Evolutionary conservation across 1,140 invertebrate species (phyloP).

Genomic region (Bombus waltoni): DNA sequence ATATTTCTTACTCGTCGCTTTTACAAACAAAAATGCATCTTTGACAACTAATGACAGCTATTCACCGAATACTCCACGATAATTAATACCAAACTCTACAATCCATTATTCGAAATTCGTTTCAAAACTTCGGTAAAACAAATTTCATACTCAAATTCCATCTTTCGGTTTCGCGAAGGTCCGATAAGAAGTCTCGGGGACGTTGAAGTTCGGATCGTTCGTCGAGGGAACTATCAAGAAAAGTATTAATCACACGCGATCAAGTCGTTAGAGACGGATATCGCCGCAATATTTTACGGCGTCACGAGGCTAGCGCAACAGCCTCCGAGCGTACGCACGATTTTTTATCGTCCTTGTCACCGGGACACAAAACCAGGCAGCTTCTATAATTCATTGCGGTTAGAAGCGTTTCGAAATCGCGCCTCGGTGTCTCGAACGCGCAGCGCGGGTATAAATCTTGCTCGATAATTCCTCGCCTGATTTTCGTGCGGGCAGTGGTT

Average conservation of each 20-base stretch:
- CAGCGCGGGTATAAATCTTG: slow-evolving; percentile 13
- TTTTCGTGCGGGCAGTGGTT: not conserved
- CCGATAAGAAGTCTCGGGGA: slow-evolving; percentile 36
- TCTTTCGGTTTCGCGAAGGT: not conserved
- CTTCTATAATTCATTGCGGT: slow-evolving; percentile 28
- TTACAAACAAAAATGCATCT: not conserved
- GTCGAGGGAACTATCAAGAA: slow-evolving; percentile 66
- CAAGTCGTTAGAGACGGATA: slow-evolving; percentile 75
- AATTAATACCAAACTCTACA: not conserved
- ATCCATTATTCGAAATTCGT: not conserved
- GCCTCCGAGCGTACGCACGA: not conserved
- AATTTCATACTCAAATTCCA: too few relatives aligned
- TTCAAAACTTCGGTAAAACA: too few relatives aligned
- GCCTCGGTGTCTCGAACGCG: not conserved
- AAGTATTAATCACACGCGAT: slow-evolving; percentile 78
- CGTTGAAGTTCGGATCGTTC: slow-evolving; percentile 41
- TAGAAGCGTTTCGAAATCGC: slow-evolving; percentile 44
- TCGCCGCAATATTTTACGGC: slow-evolving; percentile 72
- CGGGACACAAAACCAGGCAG: slow-evolving; percentile 5
- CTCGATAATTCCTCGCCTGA: slow-evolving; percentile 1
- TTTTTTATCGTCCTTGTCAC: slow-evolving; percentile 11
- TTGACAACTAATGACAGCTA: not conserved
- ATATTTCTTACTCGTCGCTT: not conserved
- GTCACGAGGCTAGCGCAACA: slow-evolving; percentile 21
- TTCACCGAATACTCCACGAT: not conserved